A percentile compares a stretch with the other conserved stretches of the same genome.
phyloP scores from a whole-genome alignment of 2,888 invertebrate species.

The Torymus auratus region DNA sequence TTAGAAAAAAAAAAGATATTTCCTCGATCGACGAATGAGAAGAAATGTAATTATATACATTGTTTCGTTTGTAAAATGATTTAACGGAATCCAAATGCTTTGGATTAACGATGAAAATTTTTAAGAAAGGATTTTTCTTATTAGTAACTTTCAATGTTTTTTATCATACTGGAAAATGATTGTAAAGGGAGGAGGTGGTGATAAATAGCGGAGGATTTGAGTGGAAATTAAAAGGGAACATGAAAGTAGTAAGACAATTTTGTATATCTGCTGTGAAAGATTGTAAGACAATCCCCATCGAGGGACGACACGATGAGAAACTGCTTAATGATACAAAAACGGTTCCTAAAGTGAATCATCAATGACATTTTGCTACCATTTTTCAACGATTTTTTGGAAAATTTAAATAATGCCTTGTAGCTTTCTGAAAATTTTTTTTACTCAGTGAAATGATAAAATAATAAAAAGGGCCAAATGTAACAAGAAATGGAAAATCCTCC shows the following conservation, averaged over 20 bases:
- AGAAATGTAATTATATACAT: too few relatives aligned
- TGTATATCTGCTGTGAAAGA: conserved; percentile 32
- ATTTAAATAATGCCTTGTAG: conserved; percentile 32
- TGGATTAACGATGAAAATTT: neutral
- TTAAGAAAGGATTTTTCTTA: neutral
- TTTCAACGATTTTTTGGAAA: neutral
- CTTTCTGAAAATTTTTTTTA: conserved; percentile 6
- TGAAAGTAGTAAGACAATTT: conserved; percentile 15
- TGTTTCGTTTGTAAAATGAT: neutral
- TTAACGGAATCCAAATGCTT: neutral
- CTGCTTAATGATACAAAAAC: conserved; percentile 6
- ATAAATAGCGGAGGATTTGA: conserved; percentile 31
- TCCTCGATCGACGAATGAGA: too few relatives aligned
- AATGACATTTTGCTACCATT: conserved; percentile 21
- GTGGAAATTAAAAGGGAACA: conserved; percentile 3
- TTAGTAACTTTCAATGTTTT: conserved; percentile 39
- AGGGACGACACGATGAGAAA: conserved; percentile 11
- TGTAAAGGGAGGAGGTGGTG: conserved; percentile 3
- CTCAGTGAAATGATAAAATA: conserved; percentile 4
- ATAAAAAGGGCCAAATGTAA: neutral
- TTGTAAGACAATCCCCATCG: neutral
- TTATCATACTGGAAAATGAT: conserved; percentile 7
- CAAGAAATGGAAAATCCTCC: conserved; percentile 36
- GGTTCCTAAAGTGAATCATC: conserved; percentile 36
- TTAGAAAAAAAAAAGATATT: too few relatives aligned